Percentiles rank a stretch among this genome's conserved stretches.
Conservation (phyloP, 2,888 invertebrate species). For the Pyrochroa serraticornis region DNA sequence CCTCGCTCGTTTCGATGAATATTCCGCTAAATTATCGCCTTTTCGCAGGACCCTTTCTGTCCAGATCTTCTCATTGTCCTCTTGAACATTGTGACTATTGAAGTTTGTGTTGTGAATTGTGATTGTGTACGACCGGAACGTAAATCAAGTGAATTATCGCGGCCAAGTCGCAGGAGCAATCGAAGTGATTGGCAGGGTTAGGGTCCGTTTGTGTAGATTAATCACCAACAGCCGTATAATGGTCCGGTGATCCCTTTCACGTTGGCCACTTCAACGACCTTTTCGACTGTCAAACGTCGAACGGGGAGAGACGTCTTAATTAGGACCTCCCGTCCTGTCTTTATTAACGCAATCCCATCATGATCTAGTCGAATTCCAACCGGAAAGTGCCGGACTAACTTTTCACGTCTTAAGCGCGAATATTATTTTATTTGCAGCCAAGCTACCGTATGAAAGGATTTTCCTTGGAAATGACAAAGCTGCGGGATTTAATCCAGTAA, state of each 20-base stretch:
- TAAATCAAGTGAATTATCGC: conserved; percentile 42
- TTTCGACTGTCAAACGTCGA: conserved; percentile 30
- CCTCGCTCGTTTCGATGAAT: too few species aligned
- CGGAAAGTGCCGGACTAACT: background rate
- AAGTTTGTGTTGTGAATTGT: too few species aligned
- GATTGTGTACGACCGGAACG: background rate
- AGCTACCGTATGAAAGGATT: conserved; percentile 21
- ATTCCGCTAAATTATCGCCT: too few species aligned
- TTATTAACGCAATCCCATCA: background rate
- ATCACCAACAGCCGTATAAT: conserved; percentile 49
- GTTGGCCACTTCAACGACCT: conserved; percentile 45
- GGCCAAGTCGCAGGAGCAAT: conserved; percentile 48
- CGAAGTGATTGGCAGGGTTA: conserved; percentile 48
- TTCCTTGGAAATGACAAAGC: conserved; percentile 15
- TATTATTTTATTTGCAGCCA: conserved; percentile 3
- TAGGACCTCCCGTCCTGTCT: conserved; percentile 7
- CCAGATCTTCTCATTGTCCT: too few species aligned
- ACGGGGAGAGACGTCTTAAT: conserved; percentile 29
- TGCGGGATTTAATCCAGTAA: conserved; percentile 6
- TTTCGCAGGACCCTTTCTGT: too few species aligned
- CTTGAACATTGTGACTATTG: too few species aligned
- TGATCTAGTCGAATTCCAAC: background rate
- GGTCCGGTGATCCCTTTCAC: conserved; percentile 47
- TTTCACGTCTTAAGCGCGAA: background rate
- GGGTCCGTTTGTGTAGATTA: conserved; percentile 50